Base-by-base conservation (phyloP, 2,113 vertebrate genomes). In the Hystrix brachyura region DNA sequence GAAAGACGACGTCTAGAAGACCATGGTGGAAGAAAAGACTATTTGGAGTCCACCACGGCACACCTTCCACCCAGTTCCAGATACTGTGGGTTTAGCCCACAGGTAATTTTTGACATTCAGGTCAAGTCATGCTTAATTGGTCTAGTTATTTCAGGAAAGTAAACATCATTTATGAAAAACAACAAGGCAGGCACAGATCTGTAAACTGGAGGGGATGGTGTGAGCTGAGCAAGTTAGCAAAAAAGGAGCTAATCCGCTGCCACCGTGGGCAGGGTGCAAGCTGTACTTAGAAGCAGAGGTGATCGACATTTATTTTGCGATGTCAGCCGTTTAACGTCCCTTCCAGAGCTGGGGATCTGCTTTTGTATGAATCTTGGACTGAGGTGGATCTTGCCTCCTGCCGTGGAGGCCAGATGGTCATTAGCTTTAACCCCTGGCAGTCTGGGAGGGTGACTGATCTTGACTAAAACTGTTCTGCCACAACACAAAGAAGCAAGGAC, bases 131-230 rank as follows among this genome's bases (percentile, higher is more conserved):
- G 29, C 55, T 92, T 81, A 55, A 65, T 59, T 64, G 32, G 7
- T 59, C 21, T 18, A 25, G 88, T 85, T 91, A 89, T 89, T 95
- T 93, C 92, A 82, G 91, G 64, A 90, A 69, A 86, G 74, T n/a
- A 86, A 84, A 43, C 17, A 19, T 27, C 13, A 53, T n/a, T 17
- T 72, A 27, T 86, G 29, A n/a, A 38, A 14, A 74, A 64, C 60
- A 79, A 21, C 65, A 48, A 46, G 67, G 46, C 13, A 76, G 59
- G 51, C 60, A 23, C 1, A 55, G 69, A 9, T n/a, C 27, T 38
- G 55, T 43, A 69, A 23, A 4, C 1, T 10, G 65, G 38, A 87
- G 80, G 72, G 87, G 27, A 38, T 7, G n/a, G 10, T 14, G 60
- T 55, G 62, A 85, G 46, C 19, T 1, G 65, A 89, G 55, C 3